A percentile compares a stretch with the other conserved stretches of the same genome.
These are phyloP conservation scores for Pollenia labialis DNA, from an alignment of 2,888 invertebrate species.

Conservation along the genomic window DNA sequence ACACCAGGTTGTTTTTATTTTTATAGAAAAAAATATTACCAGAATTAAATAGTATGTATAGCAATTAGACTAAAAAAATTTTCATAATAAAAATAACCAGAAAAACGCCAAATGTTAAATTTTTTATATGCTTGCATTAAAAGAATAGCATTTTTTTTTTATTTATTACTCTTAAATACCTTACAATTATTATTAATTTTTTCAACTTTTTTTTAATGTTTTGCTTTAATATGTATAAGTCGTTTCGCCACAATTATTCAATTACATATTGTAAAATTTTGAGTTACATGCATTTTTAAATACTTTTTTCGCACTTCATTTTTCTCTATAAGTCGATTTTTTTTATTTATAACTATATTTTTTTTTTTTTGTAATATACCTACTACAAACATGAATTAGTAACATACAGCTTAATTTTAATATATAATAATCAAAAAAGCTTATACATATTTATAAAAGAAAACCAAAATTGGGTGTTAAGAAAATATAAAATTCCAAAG, in stretches of 20 bases:
- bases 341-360: constrained; percentile 33
- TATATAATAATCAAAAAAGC: constrained; percentile 39
- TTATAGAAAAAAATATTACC: background rate
- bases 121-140: constrained; percentile 67
- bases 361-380: constrained; percentile 43
- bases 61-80: background rate
- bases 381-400: constrained; percentile 62
- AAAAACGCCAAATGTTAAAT: constrained; percentile 69
- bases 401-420: constrained; percentile 50
- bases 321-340: constrained; percentile 38
- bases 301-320: background rate
- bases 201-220: constrained; percentile 32
- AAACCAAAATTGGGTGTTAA: constrained; percentile 32
- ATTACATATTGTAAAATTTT: constrained; percentile 56
- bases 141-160: constrained; percentile 66
- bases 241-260: constrained; percentile 33
- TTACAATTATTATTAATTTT: constrained; percentile 59
- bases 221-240: constrained; percentile 1
- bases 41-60: constrained; percentile 23
- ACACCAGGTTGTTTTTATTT: constrained; percentile 24
- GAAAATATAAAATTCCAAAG: constrained; percentile 8
- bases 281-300: constrained; percentile 61
- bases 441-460: constrained; percentile 49
- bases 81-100: constrained; percentile 43
- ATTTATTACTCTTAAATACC: constrained; percentile 55